Conservation (phyloP, 2,888 invertebrate genomes). For the Chamaedrilus cognettii region DNA sequence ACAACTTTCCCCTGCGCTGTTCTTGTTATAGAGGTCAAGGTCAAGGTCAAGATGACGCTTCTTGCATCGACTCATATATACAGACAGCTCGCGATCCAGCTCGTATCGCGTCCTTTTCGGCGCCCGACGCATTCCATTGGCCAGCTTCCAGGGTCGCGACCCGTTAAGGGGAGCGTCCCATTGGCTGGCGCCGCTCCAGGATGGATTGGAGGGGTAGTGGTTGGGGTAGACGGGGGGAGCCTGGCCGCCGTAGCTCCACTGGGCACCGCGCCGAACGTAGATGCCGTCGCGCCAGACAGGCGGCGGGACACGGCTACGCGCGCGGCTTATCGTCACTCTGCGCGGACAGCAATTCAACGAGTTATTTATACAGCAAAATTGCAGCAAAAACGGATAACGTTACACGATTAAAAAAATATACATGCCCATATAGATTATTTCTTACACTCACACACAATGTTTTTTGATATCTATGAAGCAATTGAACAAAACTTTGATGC, state of each 20-base stretch:
- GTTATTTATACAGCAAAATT: background rate
- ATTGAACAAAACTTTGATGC: too few species aligned
- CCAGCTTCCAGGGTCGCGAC: background rate
- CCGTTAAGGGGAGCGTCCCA: background rate
- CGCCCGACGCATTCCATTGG: background rate
- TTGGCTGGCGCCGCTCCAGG: background rate
- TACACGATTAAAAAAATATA: background rate
- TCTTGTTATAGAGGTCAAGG: too few species aligned
- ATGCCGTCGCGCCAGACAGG: background rate
- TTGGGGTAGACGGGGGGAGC: background rate
- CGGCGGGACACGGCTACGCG: background rate
- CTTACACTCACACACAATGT: too few species aligned
- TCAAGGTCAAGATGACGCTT: too few species aligned
- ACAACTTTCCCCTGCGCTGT: too few species aligned
- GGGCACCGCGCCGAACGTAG: background rate
- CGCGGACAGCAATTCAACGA: background rate
- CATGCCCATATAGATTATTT: too few species aligned
- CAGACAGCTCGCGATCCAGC: conserved; percentile 3
- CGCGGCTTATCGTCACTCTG: background rate
- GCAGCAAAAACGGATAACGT: background rate
- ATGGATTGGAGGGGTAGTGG: background rate
- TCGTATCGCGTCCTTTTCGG: background rate
- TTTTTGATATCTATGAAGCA: too few species aligned
- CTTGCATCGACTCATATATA: conserved; percentile 1
- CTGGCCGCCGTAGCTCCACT: background rate